Evolutionary conservation across 2,113 vertebrate genomes (phyloP), one percentile per base, ranked within the genome.

Genomic region (Calyptommatus sinebrachiatus): DNA sequence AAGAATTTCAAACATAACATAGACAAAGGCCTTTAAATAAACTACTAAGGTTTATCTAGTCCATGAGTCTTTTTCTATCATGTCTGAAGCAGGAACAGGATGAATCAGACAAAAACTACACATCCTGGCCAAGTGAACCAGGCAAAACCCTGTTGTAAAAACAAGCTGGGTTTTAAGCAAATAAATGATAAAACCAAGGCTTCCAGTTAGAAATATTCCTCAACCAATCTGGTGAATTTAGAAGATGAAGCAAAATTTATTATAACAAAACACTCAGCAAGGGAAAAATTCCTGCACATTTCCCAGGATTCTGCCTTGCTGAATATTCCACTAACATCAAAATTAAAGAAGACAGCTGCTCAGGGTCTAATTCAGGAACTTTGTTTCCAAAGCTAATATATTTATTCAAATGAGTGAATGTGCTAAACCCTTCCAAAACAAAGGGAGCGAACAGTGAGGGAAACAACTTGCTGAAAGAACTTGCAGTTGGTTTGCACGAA

Each of bases 11-110:
- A 73, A 57, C 50, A 57, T 73, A 22, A 57, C 10, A 31, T 26
- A 62, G 60, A 12, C n/a, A 65, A n/a, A 62, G 5, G 9, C n/a
- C n/a, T 24, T 1, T 16, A 29, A 16, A 8, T 35, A 48, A 28
- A n/a, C 24, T 53, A 73, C 20, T 35, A 73, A 62, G 7, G 10
- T 22, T 24, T 48, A 61, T 71, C 35, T 71, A 71, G 26, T 62
- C 26, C 9, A 31, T 0, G 16, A 29, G 24, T 73, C 48, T 8
- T 26, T 46, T 18, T 28, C 46, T 26, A 50, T 24, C 63, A 69
- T 76, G 62, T 65, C 65, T 65, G 66, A 80, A 80, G 62, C 45
- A 66, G 45, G 45, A 80, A 73, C 62, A n/a, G 21, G 61, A 41
- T 41, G 12, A 73, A 73, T 67, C 46, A 80, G 9, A 66, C 71